Evolutionary conservation across 2,113 vertebrate species (phyloP), one percentile per base, ranked within the genome.

Genomic region (Mugil cephalus): DNA sequence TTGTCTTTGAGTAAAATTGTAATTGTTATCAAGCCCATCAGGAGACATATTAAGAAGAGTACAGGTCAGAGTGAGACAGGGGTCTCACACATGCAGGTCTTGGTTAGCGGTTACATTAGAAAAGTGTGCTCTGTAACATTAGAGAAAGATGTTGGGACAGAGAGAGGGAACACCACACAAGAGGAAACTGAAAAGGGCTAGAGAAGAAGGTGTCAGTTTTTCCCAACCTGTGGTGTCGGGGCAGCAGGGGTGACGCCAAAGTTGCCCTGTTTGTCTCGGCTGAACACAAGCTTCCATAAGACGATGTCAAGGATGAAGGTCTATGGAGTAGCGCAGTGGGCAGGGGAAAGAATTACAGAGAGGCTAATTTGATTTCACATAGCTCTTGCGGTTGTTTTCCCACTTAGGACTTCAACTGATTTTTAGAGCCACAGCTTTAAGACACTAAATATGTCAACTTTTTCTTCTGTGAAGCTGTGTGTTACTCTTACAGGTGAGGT

Each of bases 201-300:
- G 69, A 85, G 85, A 82, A 90, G 80, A 82, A 87, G 69, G 87
- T 89, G 84, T 84, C 89, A 82, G 87, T 90, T 92, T 70, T 91
- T 94, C 93, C 97, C 95, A 96, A 99, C 98, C 98, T 99, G 97
- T 94, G 95, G 92, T 86, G 95, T 93, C 91, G 94, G 95, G 94
- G 94, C 87, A 72, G 92, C 95, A 86, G 94, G 77, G 92, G 91
- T 92, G 95, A 93, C 83, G 92, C 93, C 96, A 94, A 88, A 94
- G 89, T 92, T 95, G 95, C 95, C 95, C 93, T 95, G 96, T 95
- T 96, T 98, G 95, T 98, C 96, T 95, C 96, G 94, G 95, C 88
- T 97, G 97, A 98, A 97, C 94, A 97, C 95, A 96, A 97, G 94
- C 93, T 97, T 99, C 97, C 97, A 95, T 94, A 99, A 97, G 96